Conservation (phyloP, 2,113 vertebrate species). For the Nicator chloris region DNA sequence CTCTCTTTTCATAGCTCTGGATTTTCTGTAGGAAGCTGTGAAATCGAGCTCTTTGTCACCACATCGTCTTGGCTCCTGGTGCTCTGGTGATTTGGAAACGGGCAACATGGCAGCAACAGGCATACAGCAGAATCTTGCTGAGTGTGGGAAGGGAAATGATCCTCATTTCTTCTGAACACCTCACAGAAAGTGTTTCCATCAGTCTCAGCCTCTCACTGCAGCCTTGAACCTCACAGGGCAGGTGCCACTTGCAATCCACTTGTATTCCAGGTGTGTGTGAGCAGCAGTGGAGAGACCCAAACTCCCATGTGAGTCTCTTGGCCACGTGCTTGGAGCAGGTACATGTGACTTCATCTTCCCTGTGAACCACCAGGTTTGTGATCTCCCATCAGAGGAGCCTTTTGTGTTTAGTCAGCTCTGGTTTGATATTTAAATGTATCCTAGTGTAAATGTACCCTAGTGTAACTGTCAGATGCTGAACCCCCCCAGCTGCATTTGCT, state of each 20-base stretch:
- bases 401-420: neutral
- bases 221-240: neutral
- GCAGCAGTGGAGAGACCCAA: neutral
- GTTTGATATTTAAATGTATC: neutral
- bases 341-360: accelerated
- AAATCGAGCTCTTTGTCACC: neutral
- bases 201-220: neutral
- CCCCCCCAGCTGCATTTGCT: accelerated
- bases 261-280: accelerated
- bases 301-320: accelerated
- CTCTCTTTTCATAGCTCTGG: neutral
- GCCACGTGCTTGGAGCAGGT: neutral
- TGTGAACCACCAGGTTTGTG: neutral
- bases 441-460: neutral
- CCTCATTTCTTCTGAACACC: neutral
- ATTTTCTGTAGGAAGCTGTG: neutral
- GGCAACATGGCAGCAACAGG: accelerated
- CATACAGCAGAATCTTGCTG: accelerated
- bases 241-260: accelerated
- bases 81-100: neutral
- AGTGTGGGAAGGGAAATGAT: neutral
- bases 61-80: accelerated
- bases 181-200: accelerated
- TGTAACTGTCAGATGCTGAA: neutral
- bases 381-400: neutral